Evolutionary conservation across 53 echinoderm and acorn worm genomes (phyloP), one percentile per base, ranked within the genome.

Genomic region (Arbacia lixula): DNA sequence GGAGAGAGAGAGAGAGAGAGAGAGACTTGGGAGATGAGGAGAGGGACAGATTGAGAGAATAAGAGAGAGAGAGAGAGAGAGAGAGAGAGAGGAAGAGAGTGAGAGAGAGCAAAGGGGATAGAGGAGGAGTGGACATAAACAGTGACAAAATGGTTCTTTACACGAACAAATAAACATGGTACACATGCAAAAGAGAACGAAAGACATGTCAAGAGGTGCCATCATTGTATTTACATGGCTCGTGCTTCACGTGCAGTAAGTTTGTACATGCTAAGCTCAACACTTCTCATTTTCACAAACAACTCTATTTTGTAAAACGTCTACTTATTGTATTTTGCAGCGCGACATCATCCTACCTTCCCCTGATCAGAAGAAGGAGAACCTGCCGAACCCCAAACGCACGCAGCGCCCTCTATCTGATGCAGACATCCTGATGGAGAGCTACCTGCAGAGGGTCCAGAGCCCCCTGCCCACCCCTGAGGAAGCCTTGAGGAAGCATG

Each of bases 381-480:
- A 83, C 36, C 62, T 86, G 33, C 82, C 89, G 6, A 84, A 86
- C 71, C 75, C 91, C 66, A 91, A 86, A 71, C 72, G 86, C 27
- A 83, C 88, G 10, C 58, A 86, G 65, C 61, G 98, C 4, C 90
- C 90, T 32, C 91, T 88, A 38, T 98, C 98, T 20, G 98, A 94
- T n/a, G 88, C 81, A 4, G 94, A 94, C 66, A 78, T 88, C 60
- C 72, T 91, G 8, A 36, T 60, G 12, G 88, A 87, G 37, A 89
- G 90, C 63, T 84, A 87, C 36, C 62, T 90, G 55, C 87, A 85
- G 54, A 90, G 88, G 3, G 57, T 84, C 33, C 89, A 92, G 19
- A 88, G 89, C 31, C 92, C 94, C 16, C 90, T 98, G 28, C 98
- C 98, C 6, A 98, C 98, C 19, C 98, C 98, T 2, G 98, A 98